Percentiles rank a stretch among this genome's conserved stretches.
Evolutionary conservation across 1,140 invertebrate genomes (phyloP).

Genomic region (Drosophila teissieri): DNA sequence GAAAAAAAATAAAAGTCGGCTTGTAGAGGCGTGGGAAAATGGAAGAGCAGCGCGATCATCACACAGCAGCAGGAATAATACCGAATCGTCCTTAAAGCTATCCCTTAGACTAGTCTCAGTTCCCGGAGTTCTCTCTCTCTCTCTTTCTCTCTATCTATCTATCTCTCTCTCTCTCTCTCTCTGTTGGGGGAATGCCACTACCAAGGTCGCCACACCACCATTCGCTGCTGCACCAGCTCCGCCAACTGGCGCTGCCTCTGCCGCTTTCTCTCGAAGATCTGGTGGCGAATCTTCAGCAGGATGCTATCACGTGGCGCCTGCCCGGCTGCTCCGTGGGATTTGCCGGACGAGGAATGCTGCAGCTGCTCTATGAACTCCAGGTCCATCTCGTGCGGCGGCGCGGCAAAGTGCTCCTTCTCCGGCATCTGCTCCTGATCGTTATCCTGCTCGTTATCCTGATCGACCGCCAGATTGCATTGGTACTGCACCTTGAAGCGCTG

Average conservation of each 20-base stretch:
- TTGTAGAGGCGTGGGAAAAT: conserved; percentile 31
- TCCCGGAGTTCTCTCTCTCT: conserved; percentile 13
- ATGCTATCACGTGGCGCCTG: conserved; percentile 67
- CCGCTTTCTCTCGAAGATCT: conserved; percentile 79
- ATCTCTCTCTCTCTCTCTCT: background rate
- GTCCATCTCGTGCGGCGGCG: conserved; percentile 53
- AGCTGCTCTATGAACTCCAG: conserved; percentile 64
- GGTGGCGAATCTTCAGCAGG: conserved; percentile 73
- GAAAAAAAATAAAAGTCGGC: conserved; percentile 26
- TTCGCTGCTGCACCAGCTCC: conserved; percentile 53
- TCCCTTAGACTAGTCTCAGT: conserved; percentile 37
- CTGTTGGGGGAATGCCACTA: conserved; percentile 8
- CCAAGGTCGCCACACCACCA: conserved; percentile 80
- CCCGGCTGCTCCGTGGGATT: background rate
- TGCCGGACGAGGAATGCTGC: conserved; percentile 14
- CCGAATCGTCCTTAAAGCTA: conserved; percentile 30
- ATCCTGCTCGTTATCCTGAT: conserved; percentile 11
- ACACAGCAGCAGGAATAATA: conserved; percentile 71
- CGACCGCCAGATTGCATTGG: conserved; percentile 5
- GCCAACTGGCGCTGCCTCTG: conserved; percentile 65
- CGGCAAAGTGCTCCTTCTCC: conserved; percentile 3
- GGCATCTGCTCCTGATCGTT: conserved; percentile 9
- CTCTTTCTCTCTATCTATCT: background rate
- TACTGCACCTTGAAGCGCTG: conserved; percentile 48
- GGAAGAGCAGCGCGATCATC: conserved; percentile 64